Evolutionary conservation across 2,797 vertebrate genomes (phyloP), one percentile per base, ranked within the genome.

Genomic region (Distichodus sexfasciatus): DNA sequence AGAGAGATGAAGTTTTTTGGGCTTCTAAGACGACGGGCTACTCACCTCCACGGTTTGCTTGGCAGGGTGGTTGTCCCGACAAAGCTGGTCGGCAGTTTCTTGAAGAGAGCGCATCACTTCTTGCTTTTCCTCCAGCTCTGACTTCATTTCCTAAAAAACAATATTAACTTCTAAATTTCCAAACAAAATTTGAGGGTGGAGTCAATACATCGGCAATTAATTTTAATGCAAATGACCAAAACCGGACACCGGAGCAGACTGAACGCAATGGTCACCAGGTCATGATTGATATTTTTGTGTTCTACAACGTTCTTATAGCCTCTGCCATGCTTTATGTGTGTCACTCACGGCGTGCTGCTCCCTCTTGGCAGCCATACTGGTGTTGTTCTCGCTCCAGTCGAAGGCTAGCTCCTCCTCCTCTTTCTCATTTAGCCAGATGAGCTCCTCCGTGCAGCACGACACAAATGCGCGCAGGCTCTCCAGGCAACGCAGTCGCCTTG

Each of bases 361-460:
- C 79, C 79, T 94, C 88, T 99, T 99, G 84, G 91, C 87, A 31
- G 87, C 85, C 65, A 96, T 92, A 83, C 90, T 94, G 38, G 90
- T 81, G 87, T 97, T 99, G 83, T 66, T 88, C 84, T 98, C 92
- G 17, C 96, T 97, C 97, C 96, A 99, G 87, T 99, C 97, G 4
- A 89, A 99, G 48, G 96, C 94, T 46, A 99, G 88, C 57, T 99
- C 97, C 81, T 99, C 96, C 83, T 99, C 97, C 85, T 99, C 97
- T 76, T 94, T 92, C 88, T 98, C 96, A 15, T 99, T 99, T 77
- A 99, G 91, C 96, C 97, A 99, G 74, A 99, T 99, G 76, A 99
- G 92, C 86, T 99, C 95, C 33, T 95, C 89, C 0, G 97, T 99
- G 84, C 96, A 96, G 62, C 87, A 90, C 3, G 92, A 93, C 84